Base-by-base conservation (phyloP, 1,140 invertebrate genomes). In the Drosophila erecta region DNA sequence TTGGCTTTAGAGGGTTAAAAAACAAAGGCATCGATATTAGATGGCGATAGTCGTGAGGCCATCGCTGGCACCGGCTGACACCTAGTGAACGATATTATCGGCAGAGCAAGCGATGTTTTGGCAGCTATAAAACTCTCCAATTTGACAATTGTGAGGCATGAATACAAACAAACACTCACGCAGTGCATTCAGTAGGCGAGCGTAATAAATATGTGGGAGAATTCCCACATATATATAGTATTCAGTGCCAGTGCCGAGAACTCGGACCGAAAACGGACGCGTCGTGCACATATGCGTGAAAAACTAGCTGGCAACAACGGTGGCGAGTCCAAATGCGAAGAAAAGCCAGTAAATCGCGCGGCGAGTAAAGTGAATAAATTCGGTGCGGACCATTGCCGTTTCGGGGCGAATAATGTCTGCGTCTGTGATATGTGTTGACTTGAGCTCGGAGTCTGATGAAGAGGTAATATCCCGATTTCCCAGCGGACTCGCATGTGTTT, bases 361-460 rank as follows among this genome's bases (percentile, higher is more conserved):
- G 55, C 73, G 50, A 46, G 54, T 66, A 50, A 54, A 80, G 71
- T 66, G 56, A 75, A 57, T 22, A 78, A 77, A 75, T 66, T 69
- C 27, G 41, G 49, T 71, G 65, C 49, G 35, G 58, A 37, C 60
- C 37, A 30, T 54, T 76, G 44, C 54, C 40, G 22, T 49, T 73
- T 69, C 74, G 27, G 51, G 33, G 44, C 27, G 24, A 67, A 77
- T 54, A 43, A 85, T 85, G 85, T 72, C 72, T 67, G 66, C 83
- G 47, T 80, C 84, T 47, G 80, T 84, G 43, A 77, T 89, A 40
- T 90, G 69, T 69, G 85, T 89, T 49, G 80, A 89, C 53, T 62
- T 76, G 51, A 87, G 83, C 61, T 75, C 85, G 47, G 84, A 87
- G 46, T 80, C 84, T 14, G 84, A 89, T 41, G 84, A 90, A 38